Evolutionary conservation across 2,888 invertebrate species (phyloP), one percentile per base, ranked within the genome.

Genomic region (Drosophila atripex): DNA sequence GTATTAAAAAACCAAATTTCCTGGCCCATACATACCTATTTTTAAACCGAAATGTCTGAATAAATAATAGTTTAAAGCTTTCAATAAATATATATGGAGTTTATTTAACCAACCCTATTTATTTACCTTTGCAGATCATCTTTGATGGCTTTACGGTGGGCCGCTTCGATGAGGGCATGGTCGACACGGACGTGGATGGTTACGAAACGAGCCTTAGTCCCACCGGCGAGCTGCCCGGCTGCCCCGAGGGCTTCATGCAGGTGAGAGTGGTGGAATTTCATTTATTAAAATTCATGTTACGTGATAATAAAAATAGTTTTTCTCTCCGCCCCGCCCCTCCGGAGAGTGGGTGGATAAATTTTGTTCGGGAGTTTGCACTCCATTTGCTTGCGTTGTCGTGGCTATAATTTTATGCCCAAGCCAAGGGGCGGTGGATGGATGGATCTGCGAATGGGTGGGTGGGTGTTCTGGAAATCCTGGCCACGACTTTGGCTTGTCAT

Each of bases 71-170:
- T 41, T 41, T 41, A 18, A 14, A 41, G 16, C 39, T 18, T 11
- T 4, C 16, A 9, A 16, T 43, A 21, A 43, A 21, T 21, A 43
- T 43, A 43, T 21, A 43, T 21, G 1, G 12, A 21, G 12, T 43
- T 43, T 43, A 43, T 41, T 64, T 56, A 45, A 41, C 3, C 43
- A 30, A n/a, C 39, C 12, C 7, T 52, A 14, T 35, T 35, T 35
- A 35, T 23, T 30, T 39, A 16, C 59, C 51, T 55, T 84, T 77
- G 18, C 93, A 94, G 94, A 93, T 97, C 64, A 95, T 96, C 76
- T 97, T 97, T 93, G 97, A 97, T 90, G 95, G 96, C 88, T 97
- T 97, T 93, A 95, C 95, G 89, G 95, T 97, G 80, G 97, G 97
- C 2, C 94, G 96, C 53, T 95, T 96, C 91, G 95, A 96, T 89